Evolutionary conservation across 2,113 vertebrate species (phyloP), one percentile per base, ranked within the genome.

Genomic region (Tychaedon coryphoeus): DNA sequence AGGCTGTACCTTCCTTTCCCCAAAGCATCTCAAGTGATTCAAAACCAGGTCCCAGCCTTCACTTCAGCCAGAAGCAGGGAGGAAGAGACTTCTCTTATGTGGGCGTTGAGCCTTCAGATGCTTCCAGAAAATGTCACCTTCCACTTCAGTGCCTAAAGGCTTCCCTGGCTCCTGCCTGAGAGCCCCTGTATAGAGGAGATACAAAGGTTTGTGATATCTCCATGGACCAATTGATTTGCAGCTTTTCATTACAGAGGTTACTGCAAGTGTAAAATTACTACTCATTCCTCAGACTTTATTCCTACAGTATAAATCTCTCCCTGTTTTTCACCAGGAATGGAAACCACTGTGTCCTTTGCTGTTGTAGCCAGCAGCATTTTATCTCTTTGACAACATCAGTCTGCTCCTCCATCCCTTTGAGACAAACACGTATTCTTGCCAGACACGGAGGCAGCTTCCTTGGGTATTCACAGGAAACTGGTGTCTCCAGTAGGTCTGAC

Each of bases 381-480:
- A 58, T 69, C 57, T 74, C 43, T 71, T 40, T 1, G 4, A 54
- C 2, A 2, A 11, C 1, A 0, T 33, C 56, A 73, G 56, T 60
- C 47, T 69, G 31, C 33, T 91, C 31, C 73, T 48, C 8, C 2
- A 0, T 82, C 74, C 74, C 75, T 65, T 60, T 24, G 71, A 92
- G 88, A 88, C 54, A 75, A 88, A 82, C 1, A 10, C 7, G 1
- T 2, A 0, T 58, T 76, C 36, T 62, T 74, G 36, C 69, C 77
- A 90, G 88, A 65, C 60, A 33, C 18, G 0, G 12, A 82, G 66
- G 62, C 58, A 88, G 47, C 45, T 92, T 95, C 62, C 66, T 57
- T 43, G 40, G 24, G 33, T 42, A 51, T 61, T 78, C 56, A 79
- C 85, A 90, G 86, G 78, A 88, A 79, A 78, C 61, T 78, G 82